These are phyloP conservation scores for Hyppa rectilinea DNA, from an alignment of 2,888 invertebrate species.

Conservation along the genomic window DNA sequence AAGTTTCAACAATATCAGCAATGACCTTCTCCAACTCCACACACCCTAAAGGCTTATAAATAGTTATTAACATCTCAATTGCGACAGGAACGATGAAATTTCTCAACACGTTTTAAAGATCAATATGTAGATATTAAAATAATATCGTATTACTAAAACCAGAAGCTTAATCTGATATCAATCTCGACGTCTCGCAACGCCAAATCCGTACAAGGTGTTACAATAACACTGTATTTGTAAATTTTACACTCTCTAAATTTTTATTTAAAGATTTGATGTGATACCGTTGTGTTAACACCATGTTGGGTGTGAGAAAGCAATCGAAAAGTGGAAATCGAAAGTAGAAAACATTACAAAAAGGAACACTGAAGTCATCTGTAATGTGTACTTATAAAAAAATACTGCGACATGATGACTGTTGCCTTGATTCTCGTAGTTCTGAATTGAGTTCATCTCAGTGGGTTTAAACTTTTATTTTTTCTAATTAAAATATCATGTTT, in stretches of 20 bases:
- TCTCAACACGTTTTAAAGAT: conserved; percentile 50
- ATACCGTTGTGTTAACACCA: conserved; percentile 47
- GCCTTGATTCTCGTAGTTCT: background rate
- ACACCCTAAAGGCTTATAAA: conserved; percentile 26
- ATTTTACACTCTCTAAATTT: conserved; percentile 56
- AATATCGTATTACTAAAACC: conserved; percentile 51
- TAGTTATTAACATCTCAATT: conserved; percentile 40
- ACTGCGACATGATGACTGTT: background rate
- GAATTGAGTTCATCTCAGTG: conserved; percentile 19
- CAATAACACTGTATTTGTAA: conserved; percentile 44
- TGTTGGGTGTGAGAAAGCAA: conserved; percentile 59
- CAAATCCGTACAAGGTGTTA: conserved; percentile 49
- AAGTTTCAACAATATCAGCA: conserved; percentile 2
- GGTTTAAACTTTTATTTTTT: background rate
- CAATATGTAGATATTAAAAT: conserved; percentile 51
- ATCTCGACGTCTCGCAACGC: conserved; percentile 46
- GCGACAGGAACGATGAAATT: conserved; percentile 41
- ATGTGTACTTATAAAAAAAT: conserved; percentile 15
- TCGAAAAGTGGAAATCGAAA: conserved; percentile 61
- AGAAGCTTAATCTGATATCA: conserved; percentile 52
- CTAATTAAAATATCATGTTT: conserved; percentile 2
- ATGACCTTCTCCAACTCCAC: conserved; percentile 21
- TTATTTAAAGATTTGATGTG: conserved; percentile 48
- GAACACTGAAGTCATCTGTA: conserved; percentile 29
- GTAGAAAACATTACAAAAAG: conserved; percentile 51